These are phyloP conservation scores for Phrynocephalus vlangalii DNA, from an alignment of 2,797 vertebrate species.

Conservation along the genomic window DNA sequence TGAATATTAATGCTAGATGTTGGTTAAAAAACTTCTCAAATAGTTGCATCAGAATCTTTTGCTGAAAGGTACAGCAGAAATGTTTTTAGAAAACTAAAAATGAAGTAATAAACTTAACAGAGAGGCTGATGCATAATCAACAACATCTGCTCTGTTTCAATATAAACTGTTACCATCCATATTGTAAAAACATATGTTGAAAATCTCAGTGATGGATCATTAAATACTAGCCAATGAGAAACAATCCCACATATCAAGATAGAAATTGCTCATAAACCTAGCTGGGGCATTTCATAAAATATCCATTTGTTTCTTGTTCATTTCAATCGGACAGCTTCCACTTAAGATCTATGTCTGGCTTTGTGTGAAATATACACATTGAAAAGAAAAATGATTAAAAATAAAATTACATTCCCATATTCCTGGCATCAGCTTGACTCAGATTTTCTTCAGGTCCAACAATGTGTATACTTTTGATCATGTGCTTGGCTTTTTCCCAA, in stretches of 20 bases:
- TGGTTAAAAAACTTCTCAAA: neutral
- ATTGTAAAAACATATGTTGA: slow-evolving; percentile 17
- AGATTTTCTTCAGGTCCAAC: slow-evolving; percentile 96
- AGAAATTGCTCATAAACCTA: slow-evolving; percentile 13
- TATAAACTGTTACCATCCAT: neutral
- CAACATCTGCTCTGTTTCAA: slow-evolving; percentile 23
- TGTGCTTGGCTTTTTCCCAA: slow-evolving; percentile 89
- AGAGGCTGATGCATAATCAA: slow-evolving; percentile 16
- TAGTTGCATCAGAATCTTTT: neutral
- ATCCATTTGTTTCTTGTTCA: neutral
- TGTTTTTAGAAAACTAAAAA: neutral
- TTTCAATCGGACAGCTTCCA: neutral
- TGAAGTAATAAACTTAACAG: slow-evolving; percentile 13
- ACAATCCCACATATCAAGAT: slow-evolving; percentile 14
- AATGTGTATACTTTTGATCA: slow-evolving; percentile 89
- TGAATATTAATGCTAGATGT: neutral
- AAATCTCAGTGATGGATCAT: slow-evolving; percentile 17
- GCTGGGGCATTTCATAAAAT: slow-evolving; percentile 7
- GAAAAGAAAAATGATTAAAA: slow-evolving; percentile 33
- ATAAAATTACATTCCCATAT: slow-evolving; percentile 95
- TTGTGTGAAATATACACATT: neutral
- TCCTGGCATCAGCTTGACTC: slow-evolving; percentile 95
- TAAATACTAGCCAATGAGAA: slow-evolving; percentile 26
- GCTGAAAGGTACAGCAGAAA: neutral
- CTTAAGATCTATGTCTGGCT: neutral